Conservation (phyloP, 2,797 vertebrate genomes). For the Discoglossus pictus region DNA sequence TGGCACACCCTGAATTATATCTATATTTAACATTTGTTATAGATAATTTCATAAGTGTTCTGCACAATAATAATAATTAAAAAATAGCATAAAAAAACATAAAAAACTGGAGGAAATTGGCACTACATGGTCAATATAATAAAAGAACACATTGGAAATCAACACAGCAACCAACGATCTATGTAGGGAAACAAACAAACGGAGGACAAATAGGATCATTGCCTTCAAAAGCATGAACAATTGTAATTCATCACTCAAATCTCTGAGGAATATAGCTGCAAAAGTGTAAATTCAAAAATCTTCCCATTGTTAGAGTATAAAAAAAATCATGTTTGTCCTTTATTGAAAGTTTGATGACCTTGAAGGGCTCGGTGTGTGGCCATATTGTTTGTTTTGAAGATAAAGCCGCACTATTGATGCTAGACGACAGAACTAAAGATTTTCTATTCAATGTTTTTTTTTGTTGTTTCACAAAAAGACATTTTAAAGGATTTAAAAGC, state of each 20-base stretch:
- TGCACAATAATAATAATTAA: too few relatives aligned
- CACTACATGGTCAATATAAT: conserved; percentile 6
- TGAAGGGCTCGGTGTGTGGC: conserved; percentile 10
- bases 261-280: conserved; percentile 16
- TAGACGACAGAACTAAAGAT: too few relatives aligned
- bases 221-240: conserved; percentile 17
- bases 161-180: conserved; percentile 2
- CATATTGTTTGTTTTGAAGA: conserved; percentile 9
- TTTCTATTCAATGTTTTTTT: too few relatives aligned
- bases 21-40: too few relatives aligned
- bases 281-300: conserved; percentile 30
- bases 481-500: too few relatives aligned
- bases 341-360: conserved; percentile 28
- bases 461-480: too few relatives aligned
- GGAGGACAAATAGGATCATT: conserved; percentile 14
- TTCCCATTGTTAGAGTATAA: conserved; percentile 10
- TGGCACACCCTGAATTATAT: too few relatives aligned
- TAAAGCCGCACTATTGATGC: background rate
- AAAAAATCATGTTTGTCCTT: conserved; percentile 10
- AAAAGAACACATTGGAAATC: conserved; percentile 5
- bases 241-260: conserved; percentile 29
- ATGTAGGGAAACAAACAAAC: conserved; percentile 20
- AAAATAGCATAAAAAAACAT: too few relatives aligned
- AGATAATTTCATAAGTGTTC: too few relatives aligned
- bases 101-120: background rate